Evolutionary conservation across 2,888 invertebrate species (phyloP).

Genomic region (Cremastinae sp.): DNA sequence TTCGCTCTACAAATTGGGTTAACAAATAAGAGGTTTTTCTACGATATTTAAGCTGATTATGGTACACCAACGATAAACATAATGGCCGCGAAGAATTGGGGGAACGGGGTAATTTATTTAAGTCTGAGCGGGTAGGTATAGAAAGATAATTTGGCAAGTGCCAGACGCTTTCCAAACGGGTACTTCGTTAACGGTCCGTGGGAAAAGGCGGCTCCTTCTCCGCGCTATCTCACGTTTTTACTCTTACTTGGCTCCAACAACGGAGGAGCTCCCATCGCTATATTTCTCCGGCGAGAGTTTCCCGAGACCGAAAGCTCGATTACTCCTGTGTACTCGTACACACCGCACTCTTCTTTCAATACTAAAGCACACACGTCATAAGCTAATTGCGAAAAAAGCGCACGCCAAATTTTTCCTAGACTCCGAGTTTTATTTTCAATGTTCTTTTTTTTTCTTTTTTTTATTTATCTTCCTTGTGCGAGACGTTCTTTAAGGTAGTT

Average conservation of each 20-base stretch:
- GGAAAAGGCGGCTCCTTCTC: slow-evolving; percentile 27
- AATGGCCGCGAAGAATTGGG: background rate
- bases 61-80: background rate
- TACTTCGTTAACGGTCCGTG: slow-evolving; percentile 48
- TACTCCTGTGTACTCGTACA: slow-evolving; percentile 1
- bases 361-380: background rate
- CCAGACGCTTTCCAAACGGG: slow-evolving; percentile 30
- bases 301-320: slow-evolving; percentile 25
- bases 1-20: too few relatives aligned
- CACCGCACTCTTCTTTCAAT: background rate
- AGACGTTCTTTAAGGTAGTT: too few relatives aligned
- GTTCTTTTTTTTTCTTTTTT: background rate
- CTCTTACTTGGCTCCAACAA: slow-evolving; percentile 1
- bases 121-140: background rate
- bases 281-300: slow-evolving; percentile 23
- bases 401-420: background rate
- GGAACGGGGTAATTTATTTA: slow-evolving; percentile 23
- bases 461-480: too few relatives aligned
- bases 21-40: too few relatives aligned
- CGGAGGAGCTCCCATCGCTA: slow-evolving; percentile 14
- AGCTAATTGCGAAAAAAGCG: slow-evolving; percentile 18
- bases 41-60: background rate
- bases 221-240: slow-evolving; percentile 9
- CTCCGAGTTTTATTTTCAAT: background rate
- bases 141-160: slow-evolving; percentile 45